Base-by-base conservation (phyloP, 1,140 invertebrate genomes). In the Caenorhabditis inopinata region DNA sequence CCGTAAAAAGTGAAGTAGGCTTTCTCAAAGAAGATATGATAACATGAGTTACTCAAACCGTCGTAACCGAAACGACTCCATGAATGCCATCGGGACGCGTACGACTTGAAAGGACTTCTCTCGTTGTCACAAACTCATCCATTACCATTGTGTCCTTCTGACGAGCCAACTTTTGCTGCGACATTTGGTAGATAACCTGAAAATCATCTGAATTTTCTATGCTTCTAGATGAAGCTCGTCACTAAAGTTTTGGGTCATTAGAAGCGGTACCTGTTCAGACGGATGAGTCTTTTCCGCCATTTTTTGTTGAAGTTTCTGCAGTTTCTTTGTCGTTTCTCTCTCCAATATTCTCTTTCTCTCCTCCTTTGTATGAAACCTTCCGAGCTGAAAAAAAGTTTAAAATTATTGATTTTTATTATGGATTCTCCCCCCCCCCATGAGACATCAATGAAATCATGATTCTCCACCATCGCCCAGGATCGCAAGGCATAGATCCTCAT, bases 321-420 rank as follows among this genome's bases (percentile, higher is more conserved):
- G 90, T 74, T 92, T 92, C 5, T 92, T 89, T 84, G 93, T 92
- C 38, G 91, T 90, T 0, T 92, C 92, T 74, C 92, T 91, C 85
- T 93, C 93, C 78, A 93, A 85, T 84, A 94, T 93, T 21, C 92
- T 89, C 85, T 93, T 94, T 9, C 93, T 90, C 80, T 94, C 93
- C 82, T 94, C 93, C 89, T 93, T 93, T 18, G 91, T 93, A 93
- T 93, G 94, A 87, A 94, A 94, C 45, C 92, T 91, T 32, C 93
- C 93, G 75, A 78, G 25, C 76, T 78, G 32, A 25, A 78, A 45
- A 45, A 16, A 49, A 12, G n/a, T n/a, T n/a, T n/a, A n/a, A n/a
- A n/a, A n/a, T n/a, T n/a, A n/a, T n/a, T n/a, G n/a, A n/a, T n/a
- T n/a, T n/a, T n/a, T n/a, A n/a, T n/a, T n/a, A n/a, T n/a, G n/a